Evolutionary conservation across 2,797 vertebrate genomes (phyloP).

Genomic region (Leuciscus waleckii): DNA sequence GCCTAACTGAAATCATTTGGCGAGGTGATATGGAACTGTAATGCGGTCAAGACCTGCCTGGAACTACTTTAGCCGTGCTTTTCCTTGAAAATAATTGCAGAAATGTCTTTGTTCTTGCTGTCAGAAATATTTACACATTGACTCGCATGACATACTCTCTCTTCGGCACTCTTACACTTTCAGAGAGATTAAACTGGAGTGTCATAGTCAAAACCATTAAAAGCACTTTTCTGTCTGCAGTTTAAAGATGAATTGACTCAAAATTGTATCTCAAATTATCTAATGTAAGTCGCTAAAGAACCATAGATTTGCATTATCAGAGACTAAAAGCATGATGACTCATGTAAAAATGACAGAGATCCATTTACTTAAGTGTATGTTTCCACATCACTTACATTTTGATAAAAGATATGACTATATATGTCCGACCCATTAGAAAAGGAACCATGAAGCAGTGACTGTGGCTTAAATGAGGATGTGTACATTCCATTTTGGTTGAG

Average conservation of each 20-base stretch:
- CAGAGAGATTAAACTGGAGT: neutral
- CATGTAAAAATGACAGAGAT: neutral
- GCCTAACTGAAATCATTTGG: too few species aligned
- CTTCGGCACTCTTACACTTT: neutral
- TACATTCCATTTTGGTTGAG: neutral
- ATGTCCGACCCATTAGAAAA: neutral
- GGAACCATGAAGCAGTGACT: neutral
- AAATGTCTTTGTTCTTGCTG: neutral
- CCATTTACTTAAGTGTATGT: neutral
- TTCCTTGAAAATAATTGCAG: neutral
- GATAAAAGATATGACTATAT: neutral
- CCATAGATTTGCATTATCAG: neutral
- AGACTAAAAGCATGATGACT: conserved; percentile 27
- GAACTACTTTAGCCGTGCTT: too few species aligned
- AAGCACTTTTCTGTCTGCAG: conserved; percentile 6
- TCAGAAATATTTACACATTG: neutral
- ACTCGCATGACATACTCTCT: neutral
- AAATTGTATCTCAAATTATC: conserved; percentile 13
- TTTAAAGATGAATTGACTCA: conserved; percentile 8
- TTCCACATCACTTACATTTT: neutral
- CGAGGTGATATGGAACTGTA: too few species aligned
- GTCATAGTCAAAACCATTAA: conserved; percentile 11
- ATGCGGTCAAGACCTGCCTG: too few species aligned
- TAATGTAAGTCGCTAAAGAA: conserved; percentile 62
- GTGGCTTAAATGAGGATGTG: neutral